These are phyloP conservation scores for Odontomachus brunneus DNA, from an alignment of 1,140 invertebrate genomes.

Conservation along the genomic window DNA sequence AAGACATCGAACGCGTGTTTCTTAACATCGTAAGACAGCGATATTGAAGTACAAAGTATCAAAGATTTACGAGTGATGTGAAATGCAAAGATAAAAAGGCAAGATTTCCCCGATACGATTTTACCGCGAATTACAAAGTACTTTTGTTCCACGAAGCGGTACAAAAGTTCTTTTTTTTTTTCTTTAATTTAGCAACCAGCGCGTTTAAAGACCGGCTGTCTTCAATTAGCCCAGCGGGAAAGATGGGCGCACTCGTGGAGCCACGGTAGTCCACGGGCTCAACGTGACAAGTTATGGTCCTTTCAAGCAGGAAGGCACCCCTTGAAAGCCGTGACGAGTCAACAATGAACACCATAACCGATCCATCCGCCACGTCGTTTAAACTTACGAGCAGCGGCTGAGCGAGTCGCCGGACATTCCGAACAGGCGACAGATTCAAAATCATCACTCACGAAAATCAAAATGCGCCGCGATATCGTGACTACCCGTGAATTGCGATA, in stretches of 20 bases:
- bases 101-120: neutral
- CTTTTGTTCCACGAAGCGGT: neutral
- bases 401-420: slow-evolving; percentile 25
- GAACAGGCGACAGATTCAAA: slow-evolving; percentile 46
- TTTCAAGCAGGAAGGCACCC: slow-evolving; percentile 69
- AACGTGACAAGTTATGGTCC: slow-evolving; percentile 68
- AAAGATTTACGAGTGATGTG: neutral
- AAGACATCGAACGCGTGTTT: slow-evolving; percentile 12
- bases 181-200: slow-evolving; percentile 30
- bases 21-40: neutral
- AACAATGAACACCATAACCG: slow-evolving; percentile 69
- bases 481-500: too few species aligned
- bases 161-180: neutral
- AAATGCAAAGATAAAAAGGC: too few species aligned
- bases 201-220: slow-evolving; percentile 24
- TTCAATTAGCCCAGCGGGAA: slow-evolving; percentile 62
- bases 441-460: slow-evolving; percentile 55
- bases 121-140: slow-evolving; percentile 6
- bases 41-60: slow-evolving; percentile 27
- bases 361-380: slow-evolving; percentile 69
- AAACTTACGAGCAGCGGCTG: slow-evolving; percentile 49
- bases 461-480: too few species aligned
- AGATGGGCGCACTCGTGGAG: slow-evolving; percentile 44
- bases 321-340: slow-evolving; percentile 72
- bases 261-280: slow-evolving; percentile 63